Conservation (phyloP, 92 coral and sea anemone species). For the Ricordea florida region DNA sequence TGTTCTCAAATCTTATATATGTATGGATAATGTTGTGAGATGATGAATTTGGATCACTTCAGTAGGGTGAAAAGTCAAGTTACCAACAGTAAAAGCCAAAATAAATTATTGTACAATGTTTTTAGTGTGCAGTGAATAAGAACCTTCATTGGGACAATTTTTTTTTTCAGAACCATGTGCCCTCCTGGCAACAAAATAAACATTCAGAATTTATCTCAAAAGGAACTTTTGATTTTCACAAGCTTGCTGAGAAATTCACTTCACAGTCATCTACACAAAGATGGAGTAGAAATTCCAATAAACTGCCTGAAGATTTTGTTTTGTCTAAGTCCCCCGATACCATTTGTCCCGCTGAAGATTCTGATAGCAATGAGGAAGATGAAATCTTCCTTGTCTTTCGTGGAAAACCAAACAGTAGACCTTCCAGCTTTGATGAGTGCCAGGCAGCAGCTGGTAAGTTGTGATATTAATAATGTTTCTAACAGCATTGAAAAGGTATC, state of each 20-base stretch:
- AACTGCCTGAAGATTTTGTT: conserved; percentile 14
- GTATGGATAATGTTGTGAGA: no score
- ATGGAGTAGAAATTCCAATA: conserved; percentile 22
- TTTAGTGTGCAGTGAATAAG: no score
- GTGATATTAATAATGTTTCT: background rate
- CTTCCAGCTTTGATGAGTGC: conserved; percentile 81
- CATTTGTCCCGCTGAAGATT: conserved; percentile 9
- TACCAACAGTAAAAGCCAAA: no score
- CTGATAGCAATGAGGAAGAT: conserved; percentile 67
- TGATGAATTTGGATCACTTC: no score
- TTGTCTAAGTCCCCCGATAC: conserved; percentile 14
- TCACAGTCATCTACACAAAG: background rate
- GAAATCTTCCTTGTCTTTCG: conserved; percentile 82
- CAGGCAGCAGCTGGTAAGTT: conserved; percentile 91
- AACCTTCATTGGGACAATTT: background rate
- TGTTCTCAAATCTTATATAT: no score
- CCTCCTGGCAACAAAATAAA: conserved; percentile 3
- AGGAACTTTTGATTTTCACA: conserved; percentile 40
- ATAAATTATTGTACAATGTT: no score
- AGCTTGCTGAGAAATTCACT: conserved; percentile 22
- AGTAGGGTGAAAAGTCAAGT: no score
- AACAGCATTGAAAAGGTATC: no score
- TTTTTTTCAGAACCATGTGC: conserved; percentile 11
- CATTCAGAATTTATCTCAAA: background rate
- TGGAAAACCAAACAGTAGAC: conserved; percentile 56